Evolutionary conservation across 2,113 vertebrate species (phyloP), one percentile per base, ranked within the genome.

Genomic region (Nyctereutes procyonoides): DNA sequence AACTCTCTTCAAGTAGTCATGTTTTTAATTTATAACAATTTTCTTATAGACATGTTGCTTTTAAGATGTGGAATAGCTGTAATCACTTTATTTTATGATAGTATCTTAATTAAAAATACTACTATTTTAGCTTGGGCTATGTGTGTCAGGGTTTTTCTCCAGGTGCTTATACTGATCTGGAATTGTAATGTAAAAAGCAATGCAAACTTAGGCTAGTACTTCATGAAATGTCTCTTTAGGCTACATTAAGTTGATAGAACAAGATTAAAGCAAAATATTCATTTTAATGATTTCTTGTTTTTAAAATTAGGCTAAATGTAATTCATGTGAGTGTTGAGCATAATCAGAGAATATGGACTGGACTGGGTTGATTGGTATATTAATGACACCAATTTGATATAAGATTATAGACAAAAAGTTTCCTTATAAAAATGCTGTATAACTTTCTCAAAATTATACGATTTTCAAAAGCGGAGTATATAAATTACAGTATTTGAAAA

Each of bases 151-250:
- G 96, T 95, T 97, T 98, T 97, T 95, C 93, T 98, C 96, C 94
- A 97, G 97, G 97, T 97, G 97, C 90, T 97, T 96, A 95, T 98
- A 97, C 88, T 97, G 87, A 97, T 98, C 97, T 97, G 96, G 97
- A 98, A 98, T 95, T 96, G 35, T 97, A 96, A 96, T 98, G 90
- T 97, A 95, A 89, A 97, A 98, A 97, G 93, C 96, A 98, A 93
- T 96, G 93, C 92, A 94, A 97, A 93, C 38, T 96, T 98, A 98
- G 95, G 38, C 60, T 96, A 97, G 76, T 94, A 85, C 71, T 97
- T 98, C 85, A 95, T 96, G 81, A 97, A 92, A 96, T 95, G 91
- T 95, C 94, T 97, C 53, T 90, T 96, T 97, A 95, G 95, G 90
- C 93, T 94, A 92, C 95, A 90, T 97, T 97, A 90, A 90, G 79